A percentile compares a stretch with the other conserved stretches of the same genome.
phyloP scores from a whole-genome alignment of 2,797 vertebrate species.

The Tokudaia muenninki region DNA sequence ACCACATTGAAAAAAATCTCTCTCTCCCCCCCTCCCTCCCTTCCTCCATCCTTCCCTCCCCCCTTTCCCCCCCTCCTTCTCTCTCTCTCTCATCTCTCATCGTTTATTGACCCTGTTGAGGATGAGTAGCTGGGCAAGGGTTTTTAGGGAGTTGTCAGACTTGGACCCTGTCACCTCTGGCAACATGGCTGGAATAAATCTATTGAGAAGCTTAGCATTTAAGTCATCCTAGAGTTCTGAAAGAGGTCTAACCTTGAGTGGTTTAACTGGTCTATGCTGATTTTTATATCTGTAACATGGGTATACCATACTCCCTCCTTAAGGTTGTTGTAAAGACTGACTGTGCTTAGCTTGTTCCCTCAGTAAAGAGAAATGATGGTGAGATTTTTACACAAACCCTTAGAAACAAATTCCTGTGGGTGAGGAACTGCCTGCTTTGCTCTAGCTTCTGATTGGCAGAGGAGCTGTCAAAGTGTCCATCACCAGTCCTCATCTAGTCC shows the following conservation, averaged over 20 bases:
- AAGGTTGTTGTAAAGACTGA: background rate
- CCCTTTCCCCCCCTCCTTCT: too few species aligned
- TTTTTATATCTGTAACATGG: background rate
- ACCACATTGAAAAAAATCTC: background rate
- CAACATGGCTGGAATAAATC: background rate
- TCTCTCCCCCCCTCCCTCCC: background rate
- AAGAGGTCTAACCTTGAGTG: background rate
- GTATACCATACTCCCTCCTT: background rate
- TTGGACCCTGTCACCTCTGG: too few species aligned
- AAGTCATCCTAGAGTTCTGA: background rate
- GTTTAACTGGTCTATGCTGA: background rate
- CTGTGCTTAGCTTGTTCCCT: background rate
- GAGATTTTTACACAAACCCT: background rate
- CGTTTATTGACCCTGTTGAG: background rate
- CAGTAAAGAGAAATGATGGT: background rate
- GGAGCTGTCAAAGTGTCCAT: background rate
- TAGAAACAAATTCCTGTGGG: background rate
- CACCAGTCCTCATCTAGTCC: background rate
- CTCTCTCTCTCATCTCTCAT: too few species aligned
- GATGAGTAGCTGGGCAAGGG: background rate
- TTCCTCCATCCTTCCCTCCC: background rate
- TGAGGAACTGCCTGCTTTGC: background rate
- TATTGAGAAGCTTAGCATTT: background rate
- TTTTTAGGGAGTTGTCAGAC: background rate
- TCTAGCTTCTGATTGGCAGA: fast-evolving